These are phyloP conservation scores for Drusus annulatus DNA, from an alignment of 1,140 invertebrate genomes.

Conservation along the genomic window DNA sequence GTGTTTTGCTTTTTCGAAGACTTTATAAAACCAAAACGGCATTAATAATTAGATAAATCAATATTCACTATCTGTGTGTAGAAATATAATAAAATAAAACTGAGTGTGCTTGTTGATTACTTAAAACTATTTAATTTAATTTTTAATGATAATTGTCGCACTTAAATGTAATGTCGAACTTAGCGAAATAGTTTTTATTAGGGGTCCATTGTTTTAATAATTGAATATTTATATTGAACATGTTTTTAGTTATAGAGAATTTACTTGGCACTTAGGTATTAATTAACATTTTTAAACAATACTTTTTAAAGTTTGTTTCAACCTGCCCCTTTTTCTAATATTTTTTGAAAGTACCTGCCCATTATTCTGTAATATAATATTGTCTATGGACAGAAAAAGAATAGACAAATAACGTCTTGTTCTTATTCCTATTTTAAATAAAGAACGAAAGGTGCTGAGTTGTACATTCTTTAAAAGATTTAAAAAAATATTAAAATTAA, in stretches of 20 bases:
- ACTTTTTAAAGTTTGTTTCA: too few relatives aligned
- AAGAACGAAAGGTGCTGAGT: conserved; percentile 3
- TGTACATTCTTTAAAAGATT: too few relatives aligned
- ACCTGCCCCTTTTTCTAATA: too few relatives aligned
- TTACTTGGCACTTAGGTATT: neutral
- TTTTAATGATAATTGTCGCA: neutral
- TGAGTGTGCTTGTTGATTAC: neutral
- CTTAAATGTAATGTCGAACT: neutral
- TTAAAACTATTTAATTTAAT: too few relatives aligned
- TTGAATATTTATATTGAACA: neutral
- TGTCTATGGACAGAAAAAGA: neutral
- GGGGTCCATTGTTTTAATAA: conserved; percentile 3
- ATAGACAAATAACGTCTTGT: too few relatives aligned
- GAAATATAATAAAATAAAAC: neutral
- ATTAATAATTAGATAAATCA: neutral
- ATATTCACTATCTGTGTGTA: conserved; percentile 3
- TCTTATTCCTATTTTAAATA: neutral
- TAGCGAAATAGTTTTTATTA: neutral
- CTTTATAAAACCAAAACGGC: conserved; percentile 1
- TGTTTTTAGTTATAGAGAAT: conserved; percentile 10
- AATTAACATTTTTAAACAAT: too few relatives aligned
- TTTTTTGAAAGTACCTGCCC: neutral
- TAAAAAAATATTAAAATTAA: too few relatives aligned
- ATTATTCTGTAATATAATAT: conserved; percentile 8
- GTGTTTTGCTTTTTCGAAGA: neutral